phyloP scores from a whole-genome alignment of 1,140 invertebrate genomes.

The Octopus bimaculoides region DNA sequence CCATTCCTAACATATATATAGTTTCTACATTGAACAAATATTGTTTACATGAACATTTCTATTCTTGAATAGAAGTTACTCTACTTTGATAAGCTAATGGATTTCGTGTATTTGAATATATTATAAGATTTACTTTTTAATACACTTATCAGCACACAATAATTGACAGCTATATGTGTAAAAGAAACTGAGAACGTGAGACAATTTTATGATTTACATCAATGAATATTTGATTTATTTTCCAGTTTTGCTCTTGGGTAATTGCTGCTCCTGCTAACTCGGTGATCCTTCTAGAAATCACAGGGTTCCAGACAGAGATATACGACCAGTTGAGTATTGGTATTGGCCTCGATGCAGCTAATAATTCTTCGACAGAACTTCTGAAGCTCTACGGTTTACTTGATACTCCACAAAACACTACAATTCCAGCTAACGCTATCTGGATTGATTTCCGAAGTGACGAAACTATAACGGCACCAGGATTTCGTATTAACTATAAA shows the following conservation, averaged over 20 bases:
- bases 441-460: conserved; percentile 23
- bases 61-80: no score
- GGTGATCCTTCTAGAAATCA: conserved; percentile 18
- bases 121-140: no score
- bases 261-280: conserved; percentile 19
- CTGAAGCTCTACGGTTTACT: conserved; percentile 17
- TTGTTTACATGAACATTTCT: no score
- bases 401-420: conserved; percentile 13
- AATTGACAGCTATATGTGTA: no score
- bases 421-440: conserved; percentile 23
- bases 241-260: conserved; percentile 21
- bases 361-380: conserved; percentile 7
- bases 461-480: conserved; percentile 18
- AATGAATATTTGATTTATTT: neutral
- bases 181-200: no score
- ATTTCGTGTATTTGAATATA: no score
- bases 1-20: no score
- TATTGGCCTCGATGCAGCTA: conserved; percentile 15
- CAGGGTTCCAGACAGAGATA: conserved; percentile 19
- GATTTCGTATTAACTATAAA: conserved; percentile 20
- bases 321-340: conserved; percentile 24
- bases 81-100: no score
- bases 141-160: no score
- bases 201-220: no score
- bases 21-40: no score